Evolutionary conservation across 2,888 invertebrate species (phyloP), one percentile per base, ranked within the genome.

Genomic region (Mechanitis mazaeus): DNA sequence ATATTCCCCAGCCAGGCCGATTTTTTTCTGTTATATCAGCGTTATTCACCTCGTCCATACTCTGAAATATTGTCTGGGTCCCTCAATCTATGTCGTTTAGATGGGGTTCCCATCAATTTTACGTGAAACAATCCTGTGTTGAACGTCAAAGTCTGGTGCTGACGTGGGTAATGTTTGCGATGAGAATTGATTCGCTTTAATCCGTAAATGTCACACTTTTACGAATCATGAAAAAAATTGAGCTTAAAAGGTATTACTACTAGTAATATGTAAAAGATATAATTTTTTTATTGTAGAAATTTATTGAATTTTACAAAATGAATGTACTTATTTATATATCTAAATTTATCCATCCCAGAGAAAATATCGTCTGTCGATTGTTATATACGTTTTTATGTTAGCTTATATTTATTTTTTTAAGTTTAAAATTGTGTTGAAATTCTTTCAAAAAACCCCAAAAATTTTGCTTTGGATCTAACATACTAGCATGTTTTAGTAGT

Each of bases 131-230:
- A 82, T 83, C 75, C 75, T 75, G 64, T 64, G 70, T 68, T 69
- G 54, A 47, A 57, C 61, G 73, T 69, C 71, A 71, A 70, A 69
- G 62, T 64, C 63, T 63, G 60, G 45, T 74, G 77, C 76, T 84
- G 85, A 87, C 85, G 80, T 74, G 83, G 84, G 87, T 83, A 75
- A 75, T 81, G 84, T 85, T 84, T 81, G 80, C 78, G 72, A 74
- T 75, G 73, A 70, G 79, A 83, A 85, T 84, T 84, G 84, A 85
- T 85, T 85, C 81, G 82, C 85, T 84, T 85, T 84, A 81, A 85
- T 86, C 84, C 80, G 81, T 83, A 80, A 80, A 82, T 80, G 84
- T 84, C 84, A 83, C 75, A 74, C 72, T 79, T 80, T 84, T 84
- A 80, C 74, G 75, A 20, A 20, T 71, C 74, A 65, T 72, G 71